Conservation (phyloP, 2,113 vertebrate genomes). For the Gambusia holbrooki region DNA sequence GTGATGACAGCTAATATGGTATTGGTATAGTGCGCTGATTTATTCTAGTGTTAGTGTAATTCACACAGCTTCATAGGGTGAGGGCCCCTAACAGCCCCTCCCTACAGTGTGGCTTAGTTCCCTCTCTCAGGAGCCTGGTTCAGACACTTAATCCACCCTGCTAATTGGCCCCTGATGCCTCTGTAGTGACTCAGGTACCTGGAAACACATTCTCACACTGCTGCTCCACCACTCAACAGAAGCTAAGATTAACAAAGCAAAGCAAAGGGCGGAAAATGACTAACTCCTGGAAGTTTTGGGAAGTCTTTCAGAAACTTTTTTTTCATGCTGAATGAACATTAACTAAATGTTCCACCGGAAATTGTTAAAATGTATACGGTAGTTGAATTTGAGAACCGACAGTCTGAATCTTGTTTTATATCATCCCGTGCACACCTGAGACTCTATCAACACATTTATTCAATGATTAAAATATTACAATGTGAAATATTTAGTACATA, state of each 20-base stretch:
- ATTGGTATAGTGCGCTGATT: constrained; percentile 20
- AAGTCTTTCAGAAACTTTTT: background rate
- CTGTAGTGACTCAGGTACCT: constrained; percentile 62
- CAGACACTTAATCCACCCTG: constrained; percentile 65
- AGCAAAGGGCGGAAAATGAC: background rate
- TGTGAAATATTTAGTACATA: background rate
- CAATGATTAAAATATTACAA: background rate
- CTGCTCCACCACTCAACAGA: background rate
- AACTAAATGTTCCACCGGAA: background rate
- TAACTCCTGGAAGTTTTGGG: background rate
- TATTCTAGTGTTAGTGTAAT: constrained; percentile 41
- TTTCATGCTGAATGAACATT: background rate
- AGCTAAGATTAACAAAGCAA: constrained; percentile 1
- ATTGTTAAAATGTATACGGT: background rate
- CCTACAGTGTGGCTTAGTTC: constrained; percentile 44
- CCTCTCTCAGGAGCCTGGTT: constrained; percentile 61
- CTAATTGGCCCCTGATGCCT: constrained; percentile 76
- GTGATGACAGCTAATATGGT: constrained; percentile 35
- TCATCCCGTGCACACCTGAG: background rate
- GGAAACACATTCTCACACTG: constrained; percentile 44
- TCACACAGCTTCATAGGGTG: constrained; percentile 49
- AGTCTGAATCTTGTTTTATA: background rate
- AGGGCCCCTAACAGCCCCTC: background rate
- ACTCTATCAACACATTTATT: background rate
- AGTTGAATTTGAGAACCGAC: background rate